Conservation (phyloP, 2,888 invertebrate genomes). For the Bugulina stolonifera region DNA sequence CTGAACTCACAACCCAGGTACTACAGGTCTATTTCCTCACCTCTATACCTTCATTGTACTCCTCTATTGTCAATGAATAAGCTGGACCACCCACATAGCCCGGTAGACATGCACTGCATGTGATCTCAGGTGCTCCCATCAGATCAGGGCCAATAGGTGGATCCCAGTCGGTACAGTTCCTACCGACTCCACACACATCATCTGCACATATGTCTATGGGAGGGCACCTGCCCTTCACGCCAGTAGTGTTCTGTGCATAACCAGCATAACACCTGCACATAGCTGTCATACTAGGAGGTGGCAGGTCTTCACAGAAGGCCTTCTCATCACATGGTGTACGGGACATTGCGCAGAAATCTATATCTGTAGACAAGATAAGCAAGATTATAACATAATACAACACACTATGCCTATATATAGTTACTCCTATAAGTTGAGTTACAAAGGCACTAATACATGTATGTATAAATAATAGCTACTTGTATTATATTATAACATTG, state of each 20-base stretch:
- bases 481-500: no score
- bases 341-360: neutral
- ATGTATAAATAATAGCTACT: no score
- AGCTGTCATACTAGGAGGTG: neutral
- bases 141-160: neutral
- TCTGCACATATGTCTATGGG: neutral
- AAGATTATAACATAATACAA: no score
- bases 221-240: neutral
- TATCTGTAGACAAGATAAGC: no score
- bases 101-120: neutral
- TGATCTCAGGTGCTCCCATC: neutral
- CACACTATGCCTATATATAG: no score
- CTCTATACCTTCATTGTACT: neutral
- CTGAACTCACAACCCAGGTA: no score
- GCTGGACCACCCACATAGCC: neutral
- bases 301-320: conserved; percentile 6
- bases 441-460: no score
- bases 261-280: neutral
- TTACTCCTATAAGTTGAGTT: no score
- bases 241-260: neutral
- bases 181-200: conserved; percentile 1
- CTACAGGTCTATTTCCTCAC: no score
- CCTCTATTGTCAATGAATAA: neutral
- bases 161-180: neutral
- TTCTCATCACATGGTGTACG: neutral